phyloP scores from a whole-genome alignment of 2,888 invertebrate genomes.

The Palloptera scutellata region DNA sequence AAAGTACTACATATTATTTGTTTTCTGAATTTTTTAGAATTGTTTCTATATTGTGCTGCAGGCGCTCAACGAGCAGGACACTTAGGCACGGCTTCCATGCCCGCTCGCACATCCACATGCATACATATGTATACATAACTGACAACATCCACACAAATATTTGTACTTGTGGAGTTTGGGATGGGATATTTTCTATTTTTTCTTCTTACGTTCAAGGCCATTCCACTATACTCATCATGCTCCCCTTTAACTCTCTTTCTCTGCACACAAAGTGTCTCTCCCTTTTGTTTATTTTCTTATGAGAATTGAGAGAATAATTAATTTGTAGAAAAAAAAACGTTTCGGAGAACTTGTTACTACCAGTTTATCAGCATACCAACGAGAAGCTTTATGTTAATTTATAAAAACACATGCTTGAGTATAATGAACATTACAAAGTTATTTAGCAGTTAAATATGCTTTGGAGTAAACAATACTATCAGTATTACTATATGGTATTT shows the following conservation, averaged over 20 bases:
- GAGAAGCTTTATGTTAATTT: constrained; percentile 18
- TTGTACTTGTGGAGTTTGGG: not conserved
- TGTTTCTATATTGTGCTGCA: not conserved
- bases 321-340: not conserved
- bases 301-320: not conserved
- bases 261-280: not conserved
- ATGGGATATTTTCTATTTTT: constrained; percentile 19
- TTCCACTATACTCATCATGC: constrained; percentile 7
- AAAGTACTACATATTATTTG: not conserved
- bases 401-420: too few species aligned
- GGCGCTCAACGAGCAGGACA: too few species aligned
- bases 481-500: too few species aligned
- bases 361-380: constrained; percentile 16
- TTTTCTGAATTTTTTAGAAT: not conserved
- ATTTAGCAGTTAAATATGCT: too few species aligned
- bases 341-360: not conserved
- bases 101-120: too few species aligned
- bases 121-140: too few species aligned
- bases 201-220: constrained; percentile 28
- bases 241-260: constrained; percentile 10
- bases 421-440: too few species aligned
- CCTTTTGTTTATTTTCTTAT: not conserved
- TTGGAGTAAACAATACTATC: too few species aligned
- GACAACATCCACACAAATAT: constrained; percentile 3
- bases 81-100: too few species aligned